A percentile compares a stretch with the other conserved stretches of the same genome.
These are phyloP conservation scores for Vespertilio murinus DNA, from an alignment of 2,797 vertebrate genomes.

Conservation along the genomic window DNA sequence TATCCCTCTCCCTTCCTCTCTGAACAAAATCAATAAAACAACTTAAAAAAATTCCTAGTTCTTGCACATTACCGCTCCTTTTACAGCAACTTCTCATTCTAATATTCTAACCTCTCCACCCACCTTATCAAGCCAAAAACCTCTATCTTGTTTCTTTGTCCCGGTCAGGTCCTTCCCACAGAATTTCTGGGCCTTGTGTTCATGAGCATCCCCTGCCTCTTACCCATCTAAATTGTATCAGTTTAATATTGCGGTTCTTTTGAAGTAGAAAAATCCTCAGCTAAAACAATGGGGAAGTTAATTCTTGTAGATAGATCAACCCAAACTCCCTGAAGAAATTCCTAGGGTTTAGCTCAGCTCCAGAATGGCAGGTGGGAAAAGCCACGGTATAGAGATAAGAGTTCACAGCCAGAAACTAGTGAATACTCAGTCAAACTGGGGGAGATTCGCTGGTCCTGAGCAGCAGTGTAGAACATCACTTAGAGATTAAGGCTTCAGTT, in stretches of 20 bases:
- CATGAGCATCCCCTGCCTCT: not conserved
- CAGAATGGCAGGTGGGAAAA: not conserved
- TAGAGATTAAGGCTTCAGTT: not conserved
- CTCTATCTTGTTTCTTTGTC: conserved; percentile 25
- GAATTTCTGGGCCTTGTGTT: not conserved
- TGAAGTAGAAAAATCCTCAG: not conserved
- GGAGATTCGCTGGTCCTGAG: not conserved
- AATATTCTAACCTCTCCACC: not conserved
- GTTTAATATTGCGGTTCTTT: not conserved
- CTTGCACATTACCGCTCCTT: conserved; percentile 34
- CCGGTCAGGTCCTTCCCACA: not conserved
- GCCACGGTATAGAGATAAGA: not conserved
- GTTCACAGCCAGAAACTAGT: not conserved
- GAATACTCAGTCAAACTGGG: not conserved
- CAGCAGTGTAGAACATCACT: not conserved
- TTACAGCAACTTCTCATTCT: not conserved
- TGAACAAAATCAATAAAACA: no score
- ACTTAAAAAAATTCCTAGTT: not conserved
- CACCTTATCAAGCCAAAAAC: not conserved
- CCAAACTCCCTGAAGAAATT: not conserved
- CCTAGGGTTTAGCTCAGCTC: not conserved
- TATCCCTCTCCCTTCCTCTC: no score
- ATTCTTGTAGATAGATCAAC: not conserved
- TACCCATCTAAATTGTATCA: not conserved
- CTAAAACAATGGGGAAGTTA: conserved; percentile 3